These are phyloP conservation scores for Nebria salina DNA, from an alignment of 2,888 invertebrate genomes.

Conservation along the genomic window DNA sequence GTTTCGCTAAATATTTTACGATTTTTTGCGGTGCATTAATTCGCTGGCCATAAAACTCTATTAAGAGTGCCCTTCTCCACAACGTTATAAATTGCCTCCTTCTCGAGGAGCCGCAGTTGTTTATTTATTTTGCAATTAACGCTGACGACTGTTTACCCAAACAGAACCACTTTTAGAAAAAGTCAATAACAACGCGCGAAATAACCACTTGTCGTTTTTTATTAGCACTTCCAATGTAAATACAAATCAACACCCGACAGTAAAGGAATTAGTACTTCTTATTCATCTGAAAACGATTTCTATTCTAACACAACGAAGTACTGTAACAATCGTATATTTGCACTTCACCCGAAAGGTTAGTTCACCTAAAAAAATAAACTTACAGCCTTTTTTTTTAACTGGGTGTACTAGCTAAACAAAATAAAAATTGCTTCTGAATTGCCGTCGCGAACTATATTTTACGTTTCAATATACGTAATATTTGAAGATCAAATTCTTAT, in stretches of 20 bases:
- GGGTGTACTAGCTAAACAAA: background rate
- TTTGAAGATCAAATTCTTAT: no score
- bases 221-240: background rate
- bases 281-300: background rate
- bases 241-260: background rate
- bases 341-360: background rate
- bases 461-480: background rate
- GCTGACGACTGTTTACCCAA: background rate
- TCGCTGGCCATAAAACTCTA: background rate
- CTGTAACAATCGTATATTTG: background rate
- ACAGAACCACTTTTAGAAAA: background rate
- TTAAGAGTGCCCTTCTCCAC: background rate
- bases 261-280: background rate
- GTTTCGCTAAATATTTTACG: background rate
- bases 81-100: background rate
- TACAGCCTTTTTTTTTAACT: background rate
- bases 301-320: background rate
- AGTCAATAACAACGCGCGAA: background rate
- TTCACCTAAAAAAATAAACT: background rate
- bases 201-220: background rate
- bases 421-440: background rate
- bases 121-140: background rate
- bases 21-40: constrained; percentile 1
- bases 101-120: background rate
- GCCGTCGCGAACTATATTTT: background rate